These are phyloP conservation scores for Chesias legatella DNA, from an alignment of 2,888 invertebrate genomes.

Conservation along the genomic window DNA sequence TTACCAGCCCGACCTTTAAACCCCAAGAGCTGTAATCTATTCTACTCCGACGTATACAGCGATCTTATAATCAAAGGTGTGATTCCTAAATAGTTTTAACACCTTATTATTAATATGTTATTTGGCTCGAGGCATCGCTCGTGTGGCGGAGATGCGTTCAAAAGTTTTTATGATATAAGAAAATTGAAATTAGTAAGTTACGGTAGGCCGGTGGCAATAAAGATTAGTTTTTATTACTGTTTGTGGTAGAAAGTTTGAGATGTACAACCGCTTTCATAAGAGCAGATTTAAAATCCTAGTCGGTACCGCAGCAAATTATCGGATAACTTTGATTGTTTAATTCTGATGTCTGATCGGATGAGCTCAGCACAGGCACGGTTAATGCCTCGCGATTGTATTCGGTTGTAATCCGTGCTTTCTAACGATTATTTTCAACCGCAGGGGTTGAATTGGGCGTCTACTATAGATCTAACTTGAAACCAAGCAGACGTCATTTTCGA, in stretches of 20 bases:
- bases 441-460: too few species aligned
- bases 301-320: too few species aligned
- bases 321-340: too few species aligned
- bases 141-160: constrained; percentile 21
- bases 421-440: too few species aligned
- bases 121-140: constrained; percentile 27
- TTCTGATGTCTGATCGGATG: too few species aligned
- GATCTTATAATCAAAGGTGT: constrained; percentile 19
- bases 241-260: constrained; percentile 14
- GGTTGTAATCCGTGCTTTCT: too few species aligned
- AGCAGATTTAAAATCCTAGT: too few species aligned
- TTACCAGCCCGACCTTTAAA: constrained; percentile 15
- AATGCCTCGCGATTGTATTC: too few species aligned
- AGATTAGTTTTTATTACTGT: constrained; percentile 29
- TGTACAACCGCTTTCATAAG: too few species aligned
- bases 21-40: constrained; percentile 14
- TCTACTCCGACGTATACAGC: constrained; percentile 5
- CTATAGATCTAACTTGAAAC: too few species aligned
- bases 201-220: constrained; percentile 26
- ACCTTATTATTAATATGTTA: constrained; percentile 23
- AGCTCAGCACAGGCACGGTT: too few species aligned
- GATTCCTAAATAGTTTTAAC: constrained; percentile 27
- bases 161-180: constrained; percentile 29
- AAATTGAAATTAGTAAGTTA: constrained; percentile 33
- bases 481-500: too few species aligned